Base-by-base conservation (phyloP, 2,797 vertebrate species). In the Amblyraja radiata region DNA sequence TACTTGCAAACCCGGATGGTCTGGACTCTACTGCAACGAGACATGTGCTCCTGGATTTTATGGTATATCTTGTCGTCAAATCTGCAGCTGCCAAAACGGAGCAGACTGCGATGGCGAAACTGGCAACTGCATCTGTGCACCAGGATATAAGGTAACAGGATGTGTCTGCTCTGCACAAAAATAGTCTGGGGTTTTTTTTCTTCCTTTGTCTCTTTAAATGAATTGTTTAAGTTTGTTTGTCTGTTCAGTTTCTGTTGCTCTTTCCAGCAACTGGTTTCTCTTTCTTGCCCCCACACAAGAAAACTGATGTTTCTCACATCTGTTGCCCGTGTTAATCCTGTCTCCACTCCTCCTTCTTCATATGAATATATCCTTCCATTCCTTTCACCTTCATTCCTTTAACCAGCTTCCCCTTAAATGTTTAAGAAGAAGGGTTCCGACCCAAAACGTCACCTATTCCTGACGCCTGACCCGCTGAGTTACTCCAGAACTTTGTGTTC, bases 11-110 rank as follows among this genome's bases (percentile, higher is more conserved):
- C 95, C 97, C 0, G 99, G 99, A 93, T 98, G 98, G 98, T 97
- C 98, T 1, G 98, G 99, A 58, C 97, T 99, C 46, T 98, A 98
- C 96, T 99, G 99, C 95, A 99, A 99, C 0, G 98, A 99, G 95
- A 99, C 98, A 0, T 99, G 99, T 94, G 95, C 97, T 25, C 97
- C 98, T 0, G 98, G 98, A 28, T 98, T 99, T 95, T 99, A 97
- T 0, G 99, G 98, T 4, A 94, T 98, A 95, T 96, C 96, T 6
- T 99, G 99, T 96, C 97, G 96, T 94, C 97, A 99, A 95, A 97
- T 98, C 95, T 99, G 99, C 95, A 97, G 95, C 95, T 99, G 99
- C 95, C 98, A 98, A 94, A 99, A 99, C 0, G 98, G 98, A 39
- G 98, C 98, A 0, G 98, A 99, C 95, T 99, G 99, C 71, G 97